These are phyloP conservation scores for Larimichthys polyactis DNA, from an alignment of 2,113 vertebrate species.

Conservation along the genomic window DNA sequence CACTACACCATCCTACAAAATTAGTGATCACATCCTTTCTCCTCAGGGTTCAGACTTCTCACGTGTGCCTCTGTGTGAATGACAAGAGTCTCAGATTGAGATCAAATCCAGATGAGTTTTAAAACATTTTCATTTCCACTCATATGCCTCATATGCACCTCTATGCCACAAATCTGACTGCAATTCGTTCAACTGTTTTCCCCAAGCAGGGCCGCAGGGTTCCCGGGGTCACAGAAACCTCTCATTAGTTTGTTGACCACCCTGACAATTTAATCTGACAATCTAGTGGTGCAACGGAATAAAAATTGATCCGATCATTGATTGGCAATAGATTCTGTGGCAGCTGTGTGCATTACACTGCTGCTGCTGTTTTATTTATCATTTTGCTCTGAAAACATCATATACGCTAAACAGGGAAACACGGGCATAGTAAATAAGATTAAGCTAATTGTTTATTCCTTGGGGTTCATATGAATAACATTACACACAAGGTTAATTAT, in stretches of 20 bases:
- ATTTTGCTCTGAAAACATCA: slow-evolving; percentile 32
- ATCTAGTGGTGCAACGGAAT: slow-evolving; percentile 7
- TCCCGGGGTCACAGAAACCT: neutral
- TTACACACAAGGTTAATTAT: slow-evolving; percentile 73
- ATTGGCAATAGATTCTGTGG: neutral
- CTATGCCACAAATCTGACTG: neutral
- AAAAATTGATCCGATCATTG: slow-evolving; percentile 32
- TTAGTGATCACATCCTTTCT: too few species aligned
- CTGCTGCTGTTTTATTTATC: slow-evolving; percentile 13
- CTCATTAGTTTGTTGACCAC: neutral
- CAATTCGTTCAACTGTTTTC: neutral
- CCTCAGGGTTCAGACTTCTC: too few species aligned
- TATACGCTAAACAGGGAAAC: slow-evolving; percentile 44
- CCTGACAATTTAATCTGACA: slow-evolving; percentile 10
- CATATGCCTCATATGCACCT: neutral
- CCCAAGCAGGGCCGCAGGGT: too few species aligned
- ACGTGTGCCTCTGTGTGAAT: too few species aligned
- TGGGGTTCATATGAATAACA: slow-evolving; percentile 49
- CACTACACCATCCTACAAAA: too few species aligned
- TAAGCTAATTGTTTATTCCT: slow-evolving; percentile 66
- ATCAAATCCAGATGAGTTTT: neutral
- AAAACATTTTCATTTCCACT: neutral
- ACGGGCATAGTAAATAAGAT: slow-evolving; percentile 45
- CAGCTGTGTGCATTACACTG: neutral
- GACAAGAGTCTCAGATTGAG: neutral